These are phyloP conservation scores for Drosophila sechellia DNA, from an alignment of 1,140 invertebrate genomes.

Conservation along the genomic window DNA sequence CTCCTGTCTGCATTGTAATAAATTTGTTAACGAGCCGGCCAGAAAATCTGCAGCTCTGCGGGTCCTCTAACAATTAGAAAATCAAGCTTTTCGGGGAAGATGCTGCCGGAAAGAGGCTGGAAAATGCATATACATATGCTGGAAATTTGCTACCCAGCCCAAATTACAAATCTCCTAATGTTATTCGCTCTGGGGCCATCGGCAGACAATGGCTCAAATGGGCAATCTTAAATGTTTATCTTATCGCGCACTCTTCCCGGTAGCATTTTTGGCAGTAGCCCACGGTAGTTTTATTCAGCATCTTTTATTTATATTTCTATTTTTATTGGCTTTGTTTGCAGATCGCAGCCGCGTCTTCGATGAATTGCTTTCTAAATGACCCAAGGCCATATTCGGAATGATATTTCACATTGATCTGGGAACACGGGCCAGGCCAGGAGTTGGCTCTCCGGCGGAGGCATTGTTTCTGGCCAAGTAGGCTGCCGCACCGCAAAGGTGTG, in stretches of 20 bases:
- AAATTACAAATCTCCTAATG: conserved; percentile 38
- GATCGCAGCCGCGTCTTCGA: conserved; percentile 50
- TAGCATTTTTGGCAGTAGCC: conserved; percentile 77
- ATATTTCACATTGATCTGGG: conserved; percentile 73
- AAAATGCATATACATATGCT: not conserved
- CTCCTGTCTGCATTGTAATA: conserved; percentile 56
- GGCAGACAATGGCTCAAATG: conserved; percentile 75
- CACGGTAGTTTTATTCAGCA: conserved; percentile 68
- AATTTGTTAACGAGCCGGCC: conserved; percentile 65
- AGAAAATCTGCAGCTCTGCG: conserved; percentile 14
- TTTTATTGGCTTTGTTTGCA: conserved; percentile 38
- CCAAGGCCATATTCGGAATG: conserved; percentile 69
- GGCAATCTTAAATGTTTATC: conserved; percentile 71
- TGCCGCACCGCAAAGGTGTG: conserved; percentile 47
- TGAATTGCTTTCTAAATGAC: conserved; percentile 81
- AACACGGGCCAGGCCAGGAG: conserved; percentile 5
- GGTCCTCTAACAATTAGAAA: conserved; percentile 52
- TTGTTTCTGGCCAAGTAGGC: conserved; percentile 23
- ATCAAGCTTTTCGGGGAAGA: conserved; percentile 34
- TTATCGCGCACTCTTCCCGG: conserved; percentile 76
- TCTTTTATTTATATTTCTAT: conserved; percentile 37
- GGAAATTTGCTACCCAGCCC: conserved; percentile 59
- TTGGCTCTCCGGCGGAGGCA: conserved; percentile 24
- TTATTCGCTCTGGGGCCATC: conserved; percentile 55
- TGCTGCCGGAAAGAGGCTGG: conserved; percentile 19